Conservation (phyloP, 2,113 vertebrate species). For the Mus spicilegus region DNA sequence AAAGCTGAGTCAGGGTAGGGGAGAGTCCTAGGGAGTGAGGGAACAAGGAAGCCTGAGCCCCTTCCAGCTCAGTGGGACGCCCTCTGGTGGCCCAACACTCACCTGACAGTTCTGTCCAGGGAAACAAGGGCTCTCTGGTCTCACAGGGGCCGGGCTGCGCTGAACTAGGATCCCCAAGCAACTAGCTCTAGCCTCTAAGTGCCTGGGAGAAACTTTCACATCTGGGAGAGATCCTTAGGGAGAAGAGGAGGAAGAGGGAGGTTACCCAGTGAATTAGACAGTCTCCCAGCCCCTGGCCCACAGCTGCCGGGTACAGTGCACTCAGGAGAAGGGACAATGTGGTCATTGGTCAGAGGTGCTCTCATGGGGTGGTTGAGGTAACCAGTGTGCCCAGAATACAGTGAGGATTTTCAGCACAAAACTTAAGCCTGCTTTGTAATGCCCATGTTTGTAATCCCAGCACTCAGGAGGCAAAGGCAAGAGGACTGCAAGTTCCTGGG, state of each 20-base stretch:
- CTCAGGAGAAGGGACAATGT: background rate
- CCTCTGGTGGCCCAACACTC: background rate
- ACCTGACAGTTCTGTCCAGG: constrained; percentile 57
- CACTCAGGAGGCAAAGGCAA: background rate
- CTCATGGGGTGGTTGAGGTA: background rate
- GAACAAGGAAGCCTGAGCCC: background rate
- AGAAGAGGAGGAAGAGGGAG: background rate
- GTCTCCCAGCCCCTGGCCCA: background rate
- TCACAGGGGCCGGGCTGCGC: background rate
- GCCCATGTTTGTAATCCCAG: background rate
- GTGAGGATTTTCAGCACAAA: background rate
- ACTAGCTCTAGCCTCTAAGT: background rate
- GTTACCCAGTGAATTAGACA: background rate
- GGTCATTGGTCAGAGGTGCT: background rate
- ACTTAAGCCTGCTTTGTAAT: background rate
- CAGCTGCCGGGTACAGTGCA: background rate
- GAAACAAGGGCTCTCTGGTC: constrained; percentile 38
- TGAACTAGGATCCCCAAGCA: background rate
- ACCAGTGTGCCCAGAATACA: accelerated
- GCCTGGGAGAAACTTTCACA: constrained; percentile 66
- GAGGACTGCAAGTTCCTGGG: background rate
- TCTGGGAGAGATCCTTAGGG: constrained; percentile 59
- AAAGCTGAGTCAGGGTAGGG: background rate
- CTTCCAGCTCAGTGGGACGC: accelerated
- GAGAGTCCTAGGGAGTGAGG: background rate